Percentiles rank a stretch among this genome's conserved stretches.
phyloP scores from a whole-genome alignment of 2,113 vertebrate genomes.

The Lampris incognitus region DNA sequence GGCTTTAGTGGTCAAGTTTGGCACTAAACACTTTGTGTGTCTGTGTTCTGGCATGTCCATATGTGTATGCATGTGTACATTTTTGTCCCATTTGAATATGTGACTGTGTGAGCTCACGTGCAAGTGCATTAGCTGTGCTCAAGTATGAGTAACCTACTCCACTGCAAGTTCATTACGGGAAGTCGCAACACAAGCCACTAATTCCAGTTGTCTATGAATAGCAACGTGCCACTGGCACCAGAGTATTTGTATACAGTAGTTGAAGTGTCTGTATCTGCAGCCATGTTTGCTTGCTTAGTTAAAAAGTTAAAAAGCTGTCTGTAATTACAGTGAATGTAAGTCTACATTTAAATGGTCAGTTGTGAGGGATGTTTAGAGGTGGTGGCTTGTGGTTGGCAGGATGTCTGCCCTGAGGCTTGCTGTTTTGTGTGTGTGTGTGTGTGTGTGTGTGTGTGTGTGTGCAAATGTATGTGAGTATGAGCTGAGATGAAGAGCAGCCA shows the following conservation, averaged over 20 bases:
- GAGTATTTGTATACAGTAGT: conserved; percentile 69
- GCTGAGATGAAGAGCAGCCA: conserved; percentile 44
- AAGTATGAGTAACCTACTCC: conserved; percentile 18
- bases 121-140: conserved; percentile 25
- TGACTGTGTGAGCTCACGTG: background rate
- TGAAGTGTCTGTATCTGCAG: conserved; percentile 76
- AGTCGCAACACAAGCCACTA: conserved; percentile 76
- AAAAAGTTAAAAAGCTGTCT: conserved; percentile 73
- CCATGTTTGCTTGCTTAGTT: conserved; percentile 74
- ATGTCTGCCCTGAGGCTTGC: conserved; percentile 56
- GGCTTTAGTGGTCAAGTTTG: background rate
- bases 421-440: conserved; percentile 7
- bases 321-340: conserved; percentile 75
- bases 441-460: conserved; percentile 5
- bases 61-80: background rate
- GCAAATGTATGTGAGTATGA: background rate
- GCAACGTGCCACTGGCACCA: conserved; percentile 78
- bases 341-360: conserved; percentile 76
- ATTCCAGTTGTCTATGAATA: conserved; percentile 77
- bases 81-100: background rate
- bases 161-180: conserved; percentile 71
- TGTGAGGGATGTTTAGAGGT: conserved; percentile 74
- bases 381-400: conserved; percentile 69
- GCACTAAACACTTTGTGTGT: background rate
- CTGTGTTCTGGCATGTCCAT: background rate